A percentile compares a stretch with the other conserved stretches of the same genome.
Conservation (phyloP, 1,140 invertebrate genomes). For the Whitmania pigra region DNA sequence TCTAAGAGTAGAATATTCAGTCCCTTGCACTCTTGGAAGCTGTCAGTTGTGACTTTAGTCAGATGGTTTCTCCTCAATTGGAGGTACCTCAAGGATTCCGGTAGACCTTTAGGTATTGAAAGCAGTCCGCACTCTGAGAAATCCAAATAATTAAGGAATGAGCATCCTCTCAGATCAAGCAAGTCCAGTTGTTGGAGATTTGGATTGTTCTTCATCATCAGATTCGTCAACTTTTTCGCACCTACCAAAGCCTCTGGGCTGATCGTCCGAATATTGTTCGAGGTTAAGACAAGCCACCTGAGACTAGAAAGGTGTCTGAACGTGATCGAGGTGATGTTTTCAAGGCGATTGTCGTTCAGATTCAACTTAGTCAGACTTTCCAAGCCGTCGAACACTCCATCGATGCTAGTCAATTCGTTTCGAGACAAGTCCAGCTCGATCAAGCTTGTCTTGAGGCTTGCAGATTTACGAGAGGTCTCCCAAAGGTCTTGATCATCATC, state of each 20-base stretch:
- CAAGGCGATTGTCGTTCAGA: slow-evolving; percentile 56
- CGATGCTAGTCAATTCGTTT: slow-evolving; percentile 37
- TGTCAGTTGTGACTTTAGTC: slow-evolving; percentile 60
- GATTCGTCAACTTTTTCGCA: slow-evolving; percentile 58
- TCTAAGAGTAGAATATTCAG: slow-evolving; percentile 67
- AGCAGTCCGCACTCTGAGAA: slow-evolving; percentile 64
- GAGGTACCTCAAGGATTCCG: slow-evolving; percentile 65
- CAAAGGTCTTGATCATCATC: neutral
- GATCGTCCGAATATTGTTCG: slow-evolving; percentile 58
- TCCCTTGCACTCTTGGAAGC: slow-evolving; percentile 70
- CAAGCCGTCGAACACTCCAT: slow-evolving; percentile 36
- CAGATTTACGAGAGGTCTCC: neutral
- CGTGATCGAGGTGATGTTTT: slow-evolving; percentile 46
- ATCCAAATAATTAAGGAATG: slow-evolving; percentile 51
- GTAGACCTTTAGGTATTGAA: slow-evolving; percentile 66
- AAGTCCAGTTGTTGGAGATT: slow-evolving; percentile 41
- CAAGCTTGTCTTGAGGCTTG: neutral
- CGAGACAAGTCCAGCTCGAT: slow-evolving; percentile 37
- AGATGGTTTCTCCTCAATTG: slow-evolving; percentile 63
- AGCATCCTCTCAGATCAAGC: slow-evolving; percentile 50
- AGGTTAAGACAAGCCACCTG: slow-evolving; percentile 64
- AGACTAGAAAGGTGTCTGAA: slow-evolving; percentile 53
- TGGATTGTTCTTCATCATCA: slow-evolving; percentile 50
- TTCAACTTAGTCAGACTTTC: slow-evolving; percentile 55
- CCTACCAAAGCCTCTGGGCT: slow-evolving; percentile 59